Conservation (phyloP, 1,140 invertebrate species). For the Patella vulgata region DNA sequence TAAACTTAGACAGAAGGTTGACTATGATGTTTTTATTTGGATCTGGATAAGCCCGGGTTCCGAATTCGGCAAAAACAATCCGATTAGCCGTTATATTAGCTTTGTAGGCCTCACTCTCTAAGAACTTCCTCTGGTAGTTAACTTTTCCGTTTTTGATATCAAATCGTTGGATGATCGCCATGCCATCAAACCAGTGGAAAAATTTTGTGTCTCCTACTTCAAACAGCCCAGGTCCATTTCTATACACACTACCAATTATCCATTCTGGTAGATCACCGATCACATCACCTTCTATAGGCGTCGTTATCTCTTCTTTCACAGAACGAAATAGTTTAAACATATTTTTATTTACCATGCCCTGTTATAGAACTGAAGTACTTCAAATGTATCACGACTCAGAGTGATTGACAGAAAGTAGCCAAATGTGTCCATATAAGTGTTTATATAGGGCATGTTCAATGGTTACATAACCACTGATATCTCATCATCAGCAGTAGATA, state of each 20-base stretch:
- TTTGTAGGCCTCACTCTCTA: conserved; percentile 79
- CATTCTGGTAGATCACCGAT: conserved; percentile 79
- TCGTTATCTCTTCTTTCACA: too few species aligned
- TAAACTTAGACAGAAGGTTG: conserved; percentile 45
- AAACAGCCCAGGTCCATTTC: conserved; percentile 88
- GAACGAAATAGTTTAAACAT: too few species aligned
- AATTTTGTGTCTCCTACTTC: conserved; percentile 80
- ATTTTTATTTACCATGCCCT: too few species aligned
- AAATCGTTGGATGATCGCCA: conserved; percentile 84
- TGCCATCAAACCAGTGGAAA: conserved; percentile 87
- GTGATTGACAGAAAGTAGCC: too few species aligned
- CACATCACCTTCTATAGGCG: too few species aligned
- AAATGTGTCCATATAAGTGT: too few species aligned
- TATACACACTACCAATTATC: conserved; percentile 80
- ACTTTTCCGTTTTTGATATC: conserved; percentile 45
- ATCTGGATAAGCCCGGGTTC: conserved; percentile 72
- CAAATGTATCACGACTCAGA: too few species aligned
- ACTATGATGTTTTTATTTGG: conserved; percentile 66
- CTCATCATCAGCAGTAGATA: too few species aligned
- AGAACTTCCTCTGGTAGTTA: conserved; percentile 81
- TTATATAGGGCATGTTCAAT: too few species aligned
- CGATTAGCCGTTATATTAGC: conserved; percentile 79
- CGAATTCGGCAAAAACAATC: conserved; percentile 87
- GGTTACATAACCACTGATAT: too few species aligned
- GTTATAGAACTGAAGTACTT: too few species aligned